These are phyloP conservation scores for Odontothrips loti DNA, from an alignment of 2,888 invertebrate genomes.

Conservation along the genomic window DNA sequence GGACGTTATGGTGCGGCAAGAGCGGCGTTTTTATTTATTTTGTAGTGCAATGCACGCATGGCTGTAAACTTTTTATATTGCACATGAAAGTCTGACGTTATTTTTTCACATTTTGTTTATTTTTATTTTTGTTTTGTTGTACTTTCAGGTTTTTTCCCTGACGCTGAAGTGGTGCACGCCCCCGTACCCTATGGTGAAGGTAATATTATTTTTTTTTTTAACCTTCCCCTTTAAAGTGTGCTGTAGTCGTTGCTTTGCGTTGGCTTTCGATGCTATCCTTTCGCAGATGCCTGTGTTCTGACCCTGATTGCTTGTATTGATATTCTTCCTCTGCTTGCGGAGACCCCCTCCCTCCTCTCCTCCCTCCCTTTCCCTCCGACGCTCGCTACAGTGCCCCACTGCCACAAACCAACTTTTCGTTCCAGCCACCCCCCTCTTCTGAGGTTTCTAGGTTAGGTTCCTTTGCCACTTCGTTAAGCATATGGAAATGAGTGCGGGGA, in stretches of 20 bases:
- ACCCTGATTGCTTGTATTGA: too few species aligned
- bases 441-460: conserved; percentile 12
- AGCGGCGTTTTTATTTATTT: not conserved
- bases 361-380: not conserved
- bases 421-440: not conserved
- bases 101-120: not conserved
- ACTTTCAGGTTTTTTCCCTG: not conserved
- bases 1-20: too few species aligned
- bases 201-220: not conserved
- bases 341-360: not conserved
- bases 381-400: not conserved
- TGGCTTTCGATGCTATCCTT: too few species aligned
- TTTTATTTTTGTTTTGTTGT: not conserved
- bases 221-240: too few species aligned
- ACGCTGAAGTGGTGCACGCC: not conserved
- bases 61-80: not conserved
- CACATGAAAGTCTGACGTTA: not conserved
- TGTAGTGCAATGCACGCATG: not conserved
- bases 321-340: not conserved
- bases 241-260: too few species aligned
- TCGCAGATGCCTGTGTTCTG: too few species aligned
- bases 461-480: conserved; percentile 26
- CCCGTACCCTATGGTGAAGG: conserved; percentile 7
- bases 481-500: not conserved
- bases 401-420: conserved; percentile 18